Base-by-base conservation (phyloP, 1,140 invertebrate species). In the Glomeris maerens region DNA sequence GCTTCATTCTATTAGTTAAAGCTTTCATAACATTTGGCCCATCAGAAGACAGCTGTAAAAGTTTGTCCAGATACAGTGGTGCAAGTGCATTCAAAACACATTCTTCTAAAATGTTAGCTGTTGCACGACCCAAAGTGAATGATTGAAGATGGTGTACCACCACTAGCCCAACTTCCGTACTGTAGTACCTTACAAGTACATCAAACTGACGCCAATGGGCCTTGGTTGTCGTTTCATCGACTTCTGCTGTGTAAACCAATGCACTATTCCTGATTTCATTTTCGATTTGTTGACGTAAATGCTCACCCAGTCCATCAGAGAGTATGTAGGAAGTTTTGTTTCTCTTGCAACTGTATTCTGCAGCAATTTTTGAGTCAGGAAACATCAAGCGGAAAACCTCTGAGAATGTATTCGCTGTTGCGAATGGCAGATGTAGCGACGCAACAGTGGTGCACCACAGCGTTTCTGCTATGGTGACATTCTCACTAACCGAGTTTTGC, bases 1-100 rank as follows among this genome's bases (percentile, higher is more conserved):
- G 10, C 23, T 44, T 5, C 41, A 44, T 7, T 44, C 23, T 36
- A 36, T 44, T 44, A 20, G 10, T 44, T 7, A 44, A 20, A 20
- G 5, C 23, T 22, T 44, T 44, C 41, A 44, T 44, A 10, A 44
- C 41, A 20, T 44, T 44, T 7, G 41, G 41, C 7, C 41, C 41
- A 44, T 44, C 41, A 44, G 41, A 7, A 5, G 20, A 44, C 7
- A 44, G 5, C 5, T 44, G 5, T 10, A 44, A 5, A 17, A 44
- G 7, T 20, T 44, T 44, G 7, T 44, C 41, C 5, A 20, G 23
- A 44, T 5, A 20, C 20, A 44, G 20, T 10, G 5, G 5, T 10
- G 20, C 20, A 5, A 44, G 20, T 10, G 41, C 41, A 44, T 44
- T 20, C 41, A 44, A 10, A 7, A 44, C 23, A 5, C 20, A 7